Conservation (phyloP, 2,888 invertebrate genomes). For the Stenurella melanura region DNA sequence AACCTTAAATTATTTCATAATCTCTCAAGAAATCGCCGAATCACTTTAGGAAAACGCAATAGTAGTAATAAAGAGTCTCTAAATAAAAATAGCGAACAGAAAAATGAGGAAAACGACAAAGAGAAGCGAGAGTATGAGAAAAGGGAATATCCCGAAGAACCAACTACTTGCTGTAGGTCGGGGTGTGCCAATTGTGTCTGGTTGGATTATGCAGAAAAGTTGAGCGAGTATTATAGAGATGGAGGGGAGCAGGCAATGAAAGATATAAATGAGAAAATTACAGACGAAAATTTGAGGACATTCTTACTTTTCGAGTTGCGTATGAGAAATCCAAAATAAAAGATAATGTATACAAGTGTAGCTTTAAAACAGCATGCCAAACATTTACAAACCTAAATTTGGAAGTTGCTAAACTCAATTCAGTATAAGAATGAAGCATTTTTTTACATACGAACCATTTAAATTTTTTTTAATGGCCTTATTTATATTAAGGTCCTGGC, state of each 20-base stretch:
- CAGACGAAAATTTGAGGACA: conserved; percentile 88
- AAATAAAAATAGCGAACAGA: background rate
- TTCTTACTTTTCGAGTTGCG: conserved; percentile 87
- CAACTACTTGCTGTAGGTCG: conserved; percentile 92
- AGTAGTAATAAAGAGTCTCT: background rate
- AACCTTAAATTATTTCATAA: conserved; percentile 12
- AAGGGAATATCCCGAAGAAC: conserved; percentile 77
- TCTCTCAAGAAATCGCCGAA: background rate
- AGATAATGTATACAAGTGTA: background rate
- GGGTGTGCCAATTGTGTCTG: conserved; percentile 96
- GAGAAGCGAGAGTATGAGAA: conserved; percentile 13
- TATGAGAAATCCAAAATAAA: conserved; percentile 66
- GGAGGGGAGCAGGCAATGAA: conserved; percentile 82
- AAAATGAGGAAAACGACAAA: background rate
- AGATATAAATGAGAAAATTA: conserved; percentile 83
- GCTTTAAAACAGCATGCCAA: no score
- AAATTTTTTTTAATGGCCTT: no score
- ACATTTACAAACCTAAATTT: no score
- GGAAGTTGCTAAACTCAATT: no score
- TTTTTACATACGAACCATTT: no score
- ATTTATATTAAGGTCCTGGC: no score
- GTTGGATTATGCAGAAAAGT: conserved; percentile 90
- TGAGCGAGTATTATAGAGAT: conserved; percentile 77
- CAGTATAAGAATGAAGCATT: no score
- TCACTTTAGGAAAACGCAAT: background rate